Conservation (phyloP, 2,113 vertebrate genomes). For the Xiphias gladius region DNA sequence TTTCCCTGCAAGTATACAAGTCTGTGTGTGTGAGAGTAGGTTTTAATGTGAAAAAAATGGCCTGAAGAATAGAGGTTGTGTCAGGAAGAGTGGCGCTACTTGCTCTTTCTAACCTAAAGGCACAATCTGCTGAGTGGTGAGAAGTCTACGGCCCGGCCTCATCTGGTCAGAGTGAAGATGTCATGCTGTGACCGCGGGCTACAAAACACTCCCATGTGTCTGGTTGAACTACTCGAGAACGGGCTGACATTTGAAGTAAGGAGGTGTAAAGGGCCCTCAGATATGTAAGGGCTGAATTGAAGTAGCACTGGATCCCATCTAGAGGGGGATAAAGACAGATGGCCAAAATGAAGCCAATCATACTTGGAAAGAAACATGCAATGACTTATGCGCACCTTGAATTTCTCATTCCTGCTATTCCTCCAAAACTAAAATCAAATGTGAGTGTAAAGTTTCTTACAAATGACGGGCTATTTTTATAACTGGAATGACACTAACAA, state of each 20-base stretch:
- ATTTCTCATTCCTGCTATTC: constrained; percentile 5
- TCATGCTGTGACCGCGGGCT: constrained; percentile 59
- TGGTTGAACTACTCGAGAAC: constrained; percentile 41
- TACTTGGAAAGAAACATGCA: constrained; percentile 10
- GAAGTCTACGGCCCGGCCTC: constrained; percentile 34
- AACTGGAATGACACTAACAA: not conserved
- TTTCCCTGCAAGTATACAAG: constrained; percentile 53
- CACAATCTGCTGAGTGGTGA: constrained; percentile 41
- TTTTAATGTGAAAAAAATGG: constrained; percentile 32
- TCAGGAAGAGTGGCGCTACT: not conserved
- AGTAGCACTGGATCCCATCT: constrained; percentile 18
- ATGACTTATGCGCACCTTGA: constrained; percentile 4
- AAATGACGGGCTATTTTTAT: not conserved
- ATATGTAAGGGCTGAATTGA: constrained; percentile 27
- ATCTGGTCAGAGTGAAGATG: constrained; percentile 52
- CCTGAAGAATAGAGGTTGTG: constrained; percentile 26
- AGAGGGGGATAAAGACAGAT: constrained; percentile 11
- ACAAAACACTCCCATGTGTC: constrained; percentile 37
- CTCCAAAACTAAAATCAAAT: not conserved
- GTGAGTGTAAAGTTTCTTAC: not conserved
- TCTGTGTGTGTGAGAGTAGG: constrained; percentile 33
- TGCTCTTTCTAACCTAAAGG: constrained; percentile 47
- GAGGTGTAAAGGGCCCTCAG: constrained; percentile 33
- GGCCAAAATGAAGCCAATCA: constrained; percentile 17
- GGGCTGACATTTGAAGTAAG: constrained; percentile 66